These are phyloP conservation scores for Anoplopoma fimbria DNA, from an alignment of 2,113 vertebrate genomes.

Conservation along the genomic window DNA sequence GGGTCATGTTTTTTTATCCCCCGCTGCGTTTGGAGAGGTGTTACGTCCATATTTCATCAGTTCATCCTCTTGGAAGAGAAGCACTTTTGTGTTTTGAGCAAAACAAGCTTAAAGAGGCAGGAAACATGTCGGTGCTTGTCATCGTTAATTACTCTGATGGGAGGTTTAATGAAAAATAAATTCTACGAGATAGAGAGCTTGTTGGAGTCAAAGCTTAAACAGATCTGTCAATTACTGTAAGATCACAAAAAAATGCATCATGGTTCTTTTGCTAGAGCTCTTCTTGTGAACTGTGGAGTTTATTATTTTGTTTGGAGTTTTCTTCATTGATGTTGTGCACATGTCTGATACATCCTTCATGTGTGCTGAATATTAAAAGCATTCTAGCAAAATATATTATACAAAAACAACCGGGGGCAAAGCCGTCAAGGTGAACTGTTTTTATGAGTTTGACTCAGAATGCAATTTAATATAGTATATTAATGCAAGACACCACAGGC, in stretches of 20 bases:
- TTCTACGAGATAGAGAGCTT: slow-evolving; percentile 14
- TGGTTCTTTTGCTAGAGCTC: neutral
- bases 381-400: neutral
- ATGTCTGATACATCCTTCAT: neutral
- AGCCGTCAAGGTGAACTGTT: neutral
- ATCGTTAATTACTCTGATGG: slow-evolving; percentile 50
- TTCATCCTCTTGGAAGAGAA: slow-evolving; percentile 26
- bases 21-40: neutral
- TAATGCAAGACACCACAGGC: neutral
- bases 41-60: slow-evolving; percentile 64
- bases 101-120: slow-evolving; percentile 40
- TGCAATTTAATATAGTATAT: neutral
- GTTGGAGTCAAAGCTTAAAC: slow-evolving; percentile 20
- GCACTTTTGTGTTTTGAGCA: slow-evolving; percentile 37
- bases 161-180: slow-evolving; percentile 34
- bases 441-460: neutral
- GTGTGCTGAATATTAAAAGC: neutral
- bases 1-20: slow-evolving; percentile 30
- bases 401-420: neutral
- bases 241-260: neutral
- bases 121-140: slow-evolving; percentile 17
- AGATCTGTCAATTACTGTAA: slow-evolving; percentile 12
- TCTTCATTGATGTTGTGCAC: neutral
- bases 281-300: too few relatives aligned
- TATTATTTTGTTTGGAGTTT: neutral